Conservation (phyloP, 1,140 invertebrate genomes). For the Argopecten irradians region DNA sequence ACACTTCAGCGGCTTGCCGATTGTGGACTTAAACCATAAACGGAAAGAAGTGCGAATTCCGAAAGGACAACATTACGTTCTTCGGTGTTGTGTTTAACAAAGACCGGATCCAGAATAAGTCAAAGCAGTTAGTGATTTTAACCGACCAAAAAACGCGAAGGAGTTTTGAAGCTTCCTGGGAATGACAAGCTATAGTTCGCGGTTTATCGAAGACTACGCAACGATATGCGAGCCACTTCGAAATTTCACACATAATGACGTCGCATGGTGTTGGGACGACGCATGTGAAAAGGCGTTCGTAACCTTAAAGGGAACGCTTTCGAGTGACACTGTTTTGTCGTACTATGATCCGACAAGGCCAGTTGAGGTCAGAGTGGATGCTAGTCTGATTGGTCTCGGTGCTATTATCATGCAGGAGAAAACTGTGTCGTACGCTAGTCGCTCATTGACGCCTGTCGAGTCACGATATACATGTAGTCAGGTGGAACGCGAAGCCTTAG, state of each 20-base stretch:
- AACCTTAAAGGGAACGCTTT: conserved; percentile 32
- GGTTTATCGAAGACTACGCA: no score
- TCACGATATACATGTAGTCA: conserved; percentile 51
- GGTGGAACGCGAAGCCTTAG: conserved; percentile 41
- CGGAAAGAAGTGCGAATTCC: no score
- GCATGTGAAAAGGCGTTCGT: conserved; percentile 37
- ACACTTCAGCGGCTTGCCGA: no score
- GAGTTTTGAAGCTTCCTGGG: conserved; percentile 30
- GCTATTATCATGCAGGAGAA: conserved; percentile 45
- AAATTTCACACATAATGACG: no score
- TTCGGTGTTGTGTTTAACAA: conserved; percentile 51
- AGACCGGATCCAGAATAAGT: conserved; percentile 65
- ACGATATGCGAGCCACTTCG: no score
- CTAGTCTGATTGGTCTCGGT: conserved; percentile 34
- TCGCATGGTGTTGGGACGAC: no score
- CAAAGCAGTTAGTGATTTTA: conserved; percentile 62
- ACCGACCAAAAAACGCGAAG: conserved; percentile 38
- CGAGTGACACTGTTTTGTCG: conserved; percentile 47
- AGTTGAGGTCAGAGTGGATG: conserved; percentile 44
- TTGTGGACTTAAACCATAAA: no score
- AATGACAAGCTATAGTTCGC: no score
- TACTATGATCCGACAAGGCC: conserved; percentile 39
- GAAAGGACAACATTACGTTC: conserved; percentile 44
- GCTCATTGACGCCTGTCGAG: conserved; percentile 34
- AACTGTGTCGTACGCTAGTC: conserved; percentile 32